Base-by-base conservation (phyloP, 2,113 vertebrate species). In the Anas platyrhynchos region DNA sequence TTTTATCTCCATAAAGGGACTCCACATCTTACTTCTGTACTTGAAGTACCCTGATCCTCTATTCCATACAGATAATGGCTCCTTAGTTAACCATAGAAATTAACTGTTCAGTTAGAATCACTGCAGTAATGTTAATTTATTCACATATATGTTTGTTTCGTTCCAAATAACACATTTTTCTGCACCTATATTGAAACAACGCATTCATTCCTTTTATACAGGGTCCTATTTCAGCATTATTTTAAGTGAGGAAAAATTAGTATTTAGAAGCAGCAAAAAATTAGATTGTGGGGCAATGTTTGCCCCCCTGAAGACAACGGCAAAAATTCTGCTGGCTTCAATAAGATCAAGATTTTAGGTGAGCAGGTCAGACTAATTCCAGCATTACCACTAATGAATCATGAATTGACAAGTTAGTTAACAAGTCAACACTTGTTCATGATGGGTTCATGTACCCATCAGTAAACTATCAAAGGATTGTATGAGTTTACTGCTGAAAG, bases 211-310 rank as follows among this genome's bases (percentile, higher is more conserved):
- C 21, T 16, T 66, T 65, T 61, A 43, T 22, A 46, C 4, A 34
- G 29, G 3, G 3, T 73, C 91, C 69, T 78, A n/a, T 38, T 89
- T 83, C 55, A 67, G 65, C 52, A 55, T 65, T 76, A 52, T 62
- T 77, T 92, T 65, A 67, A 78, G 74, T 14, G 22, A 18, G 46
- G 13, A 36, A 85, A 84, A 71, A 38, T 1, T 11, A 80, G 4
- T 69, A 69, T 50, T 69, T 56, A 56, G 65, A 89, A 94, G 34
- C 38, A 65, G 46, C 38, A 93, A 85, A 92, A 94, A 84, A 59
- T 13, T 67, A 52, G 31, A 82, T 78, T 6, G 31, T 23, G 17
- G 44, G 11, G 32, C 18, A 54, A 25, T 55, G 89, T 61, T 89
- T 91, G 56, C 12, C 71, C 9, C 52, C 43, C 32, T 80, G 34